Base-by-base conservation (phyloP, 2,797 vertebrate genomes). In the Morus bassanus region DNA sequence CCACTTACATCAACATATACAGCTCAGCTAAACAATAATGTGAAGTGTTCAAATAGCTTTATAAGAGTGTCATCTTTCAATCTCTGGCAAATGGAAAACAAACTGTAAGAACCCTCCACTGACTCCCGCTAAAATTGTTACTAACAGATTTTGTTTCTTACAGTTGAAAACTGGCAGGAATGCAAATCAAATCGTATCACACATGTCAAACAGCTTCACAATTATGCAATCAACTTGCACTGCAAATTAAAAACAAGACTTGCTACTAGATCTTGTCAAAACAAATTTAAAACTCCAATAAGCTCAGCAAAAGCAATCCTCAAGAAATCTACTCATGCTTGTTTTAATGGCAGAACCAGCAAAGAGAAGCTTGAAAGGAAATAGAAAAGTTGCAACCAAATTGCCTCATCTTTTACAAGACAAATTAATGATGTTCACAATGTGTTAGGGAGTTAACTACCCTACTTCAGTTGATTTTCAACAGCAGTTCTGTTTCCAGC, bases 171-270 rank as follows among this genome's bases (percentile, higher is more conserved):
- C 87, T 94, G 95, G 82, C 85, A 91, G 11, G 33, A 92, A 84
- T 84, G 73, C 68, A 95, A 93, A 96, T 88, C 65, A 95, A 95
- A 91, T 79, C 92, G 82, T 94, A 96, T 93, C 93, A 88, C 96
- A 96, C 91, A 84, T 91, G 96, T 95, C 94, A 97, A 96, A 95
- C 92, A 96, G 93, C 91, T 94, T 97, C 95, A 95, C 69, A 96
- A 94, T 95, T 96, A 96, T 72, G 85, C 82, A 96, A 94, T 96
- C 95, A 96, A 95, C 85, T 96, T 91, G 82, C 54, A 69, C 95
- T 93, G 88, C 73, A 97, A 97, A 96, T 97, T 94, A 95, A 95
- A 96, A 96, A 73, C 89, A 96, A 95, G 85, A 94, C 61, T 93
- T 93, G 43, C 85, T 95, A 95, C 94, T 95, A 95, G 82, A 86